phyloP scores from a whole-genome alignment of 2,888 invertebrate genomes.

The Steromphala cineraria region DNA sequence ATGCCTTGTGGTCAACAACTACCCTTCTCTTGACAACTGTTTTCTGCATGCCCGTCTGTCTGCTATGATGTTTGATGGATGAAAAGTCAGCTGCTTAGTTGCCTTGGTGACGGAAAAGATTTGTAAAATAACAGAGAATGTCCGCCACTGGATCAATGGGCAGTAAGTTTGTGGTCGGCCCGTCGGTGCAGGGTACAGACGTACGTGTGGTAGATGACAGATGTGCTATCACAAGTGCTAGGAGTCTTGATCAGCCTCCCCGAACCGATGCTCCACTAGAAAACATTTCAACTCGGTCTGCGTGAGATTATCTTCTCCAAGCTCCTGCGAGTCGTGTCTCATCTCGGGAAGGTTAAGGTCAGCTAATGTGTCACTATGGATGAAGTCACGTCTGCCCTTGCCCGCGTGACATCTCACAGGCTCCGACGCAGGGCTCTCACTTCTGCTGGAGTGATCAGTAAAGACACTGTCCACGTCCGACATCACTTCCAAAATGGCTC shows the following conservation, averaged over 20 bases:
- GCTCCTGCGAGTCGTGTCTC: conserved; percentile 17
- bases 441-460: conserved; percentile 65
- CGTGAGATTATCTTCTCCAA: conserved; percentile 50
- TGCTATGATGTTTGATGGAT: conserved; percentile 5
- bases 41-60: background rate
- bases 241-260: conserved; percentile 54
- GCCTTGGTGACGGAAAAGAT: background rate
- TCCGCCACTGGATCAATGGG: background rate
- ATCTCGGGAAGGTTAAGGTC: conserved; percentile 53
- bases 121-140: conserved; percentile 1
- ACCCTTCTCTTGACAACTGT: background rate
- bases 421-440: conserved; percentile 69
- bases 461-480: conserved; percentile 69
- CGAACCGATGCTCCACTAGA: conserved; percentile 63
- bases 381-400: conserved; percentile 57
- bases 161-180: background rate
- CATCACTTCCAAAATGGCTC: conserved; percentile 61
- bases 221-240: conserved; percentile 40
- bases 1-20: background rate
- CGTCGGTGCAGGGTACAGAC: background rate
- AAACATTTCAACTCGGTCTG: conserved; percentile 63
- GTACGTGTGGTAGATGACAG: background rate
- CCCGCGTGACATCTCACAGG: conserved; percentile 57
- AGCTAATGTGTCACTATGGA: conserved; percentile 65
- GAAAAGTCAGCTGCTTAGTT: conserved; percentile 11